Base-by-base conservation (phyloP, 2,888 invertebrate genomes). In the Drosophila mulleri region DNA sequence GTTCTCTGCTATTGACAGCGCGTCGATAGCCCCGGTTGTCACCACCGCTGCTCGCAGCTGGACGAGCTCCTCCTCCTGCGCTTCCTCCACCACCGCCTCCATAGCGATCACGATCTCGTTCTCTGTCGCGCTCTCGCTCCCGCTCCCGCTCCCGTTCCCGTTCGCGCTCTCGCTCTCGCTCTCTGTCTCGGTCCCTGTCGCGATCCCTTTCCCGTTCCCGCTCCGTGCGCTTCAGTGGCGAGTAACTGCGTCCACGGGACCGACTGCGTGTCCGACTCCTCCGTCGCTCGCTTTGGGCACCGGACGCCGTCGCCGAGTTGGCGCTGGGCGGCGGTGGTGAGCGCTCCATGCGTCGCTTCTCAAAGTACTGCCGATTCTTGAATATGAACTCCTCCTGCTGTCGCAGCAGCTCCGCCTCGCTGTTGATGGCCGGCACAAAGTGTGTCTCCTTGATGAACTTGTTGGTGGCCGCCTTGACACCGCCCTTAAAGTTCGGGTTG, bases 341-440 rank as follows among this genome's bases (percentile, higher is more conserved):
- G 53, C 93, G 85, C 50, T 92, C 93, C 82, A 92, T 83, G 16
- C 93, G 91, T 8, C 93, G 89, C 75, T 93, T 93, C 71, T 93
- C 93, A 68, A 93, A 93, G 72, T 93, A 92, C 66, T 92, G 91
- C 11, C 92, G 90, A 81, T 93, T 93, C 79, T 92, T 92, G 41
- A 91, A 92, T n/a, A 93, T 93, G 62, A 93, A 93, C 74, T 93
- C 93, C 76, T 93, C 93, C 73, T 93, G 93, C 65, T 93, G 93
- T 0, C 93, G 90, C 59, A 93, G 71, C 54, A 93, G 69, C 73
- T 93, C 93, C 11, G 92, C 92, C 47, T 93, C 93, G 66, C 92
- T 92, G 66, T 90, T 91, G 52, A 93, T 92, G 26, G 91, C 87
- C 29, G 91, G 91, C 90, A 92, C 91, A 66, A 92, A 93, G 65